A percentile compares a stretch with the other conserved stretches of the same genome.
These are phyloP conservation scores for Montipora capitata DNA, from an alignment of 92 coral and sea anemone genomes.

Conservation along the genomic window DNA sequence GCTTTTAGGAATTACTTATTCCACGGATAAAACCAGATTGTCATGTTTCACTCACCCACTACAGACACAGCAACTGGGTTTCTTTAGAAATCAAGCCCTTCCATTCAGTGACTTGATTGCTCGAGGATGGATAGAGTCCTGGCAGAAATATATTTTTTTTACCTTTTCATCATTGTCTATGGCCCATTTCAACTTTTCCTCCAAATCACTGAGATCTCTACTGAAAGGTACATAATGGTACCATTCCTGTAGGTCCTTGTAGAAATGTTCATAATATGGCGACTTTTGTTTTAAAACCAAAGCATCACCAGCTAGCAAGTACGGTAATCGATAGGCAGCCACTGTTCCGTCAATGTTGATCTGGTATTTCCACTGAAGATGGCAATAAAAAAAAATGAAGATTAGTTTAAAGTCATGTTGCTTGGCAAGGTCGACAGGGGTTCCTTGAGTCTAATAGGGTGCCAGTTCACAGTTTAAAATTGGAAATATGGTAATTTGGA, in stretches of 20 bases:
- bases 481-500: no score
- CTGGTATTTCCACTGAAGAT: constrained; percentile 92
- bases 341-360: constrained; percentile 97
- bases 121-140: neutral
- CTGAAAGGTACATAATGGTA: constrained; percentile 97
- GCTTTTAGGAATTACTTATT: no score
- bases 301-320: constrained; percentile 93
- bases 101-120: no score
- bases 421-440: no score
- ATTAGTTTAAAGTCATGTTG: neutral
- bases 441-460: no score
- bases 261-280: constrained; percentile 95
- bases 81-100: no score
- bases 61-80: no score
- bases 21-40: no score
- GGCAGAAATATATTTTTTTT: neutral
- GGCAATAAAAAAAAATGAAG: neutral
- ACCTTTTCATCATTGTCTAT: constrained; percentile 93
- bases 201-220: constrained; percentile 90
- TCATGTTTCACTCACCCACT: no score
- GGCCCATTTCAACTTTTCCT: constrained; percentile 90
- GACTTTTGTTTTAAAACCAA: constrained; percentile 95
- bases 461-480: no score
- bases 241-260: constrained; percentile 95
- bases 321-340: constrained; percentile 96